Conservation (phyloP, 1,140 invertebrate genomes). For the Ostrea edulis region DNA sequence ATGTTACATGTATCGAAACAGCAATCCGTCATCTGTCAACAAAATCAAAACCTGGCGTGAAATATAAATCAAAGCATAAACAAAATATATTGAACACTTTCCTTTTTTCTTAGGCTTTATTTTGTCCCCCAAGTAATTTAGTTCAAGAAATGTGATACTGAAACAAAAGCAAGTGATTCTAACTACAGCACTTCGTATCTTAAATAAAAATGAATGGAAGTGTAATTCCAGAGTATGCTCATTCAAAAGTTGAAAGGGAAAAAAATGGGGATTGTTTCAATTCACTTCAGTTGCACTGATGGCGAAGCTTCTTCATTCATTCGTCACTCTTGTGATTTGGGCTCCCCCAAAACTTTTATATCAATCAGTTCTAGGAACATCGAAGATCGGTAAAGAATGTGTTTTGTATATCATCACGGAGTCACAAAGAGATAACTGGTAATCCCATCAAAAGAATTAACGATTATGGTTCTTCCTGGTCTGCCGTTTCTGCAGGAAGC, state of each 20-base stretch:
- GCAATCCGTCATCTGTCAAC: background rate
- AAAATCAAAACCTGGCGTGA: background rate
- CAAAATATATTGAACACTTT: background rate
- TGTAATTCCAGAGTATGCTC: too few species aligned
- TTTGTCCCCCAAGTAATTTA: background rate
- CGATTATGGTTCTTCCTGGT: conserved; percentile 32
- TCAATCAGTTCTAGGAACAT: conserved; percentile 1
- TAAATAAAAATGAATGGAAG: too few species aligned
- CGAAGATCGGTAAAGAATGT: conserved; percentile 16
- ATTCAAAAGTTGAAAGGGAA: background rate
- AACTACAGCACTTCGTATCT: too few species aligned
- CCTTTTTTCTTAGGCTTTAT: background rate
- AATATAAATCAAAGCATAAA: background rate
- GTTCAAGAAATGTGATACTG: too few species aligned
- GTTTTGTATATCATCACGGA: conserved; percentile 28
- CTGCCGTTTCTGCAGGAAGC: background rate
- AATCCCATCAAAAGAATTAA: conserved; percentile 39
- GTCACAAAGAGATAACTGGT: conserved; percentile 32
- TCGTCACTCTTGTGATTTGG: background rate
- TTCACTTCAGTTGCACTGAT: conserved; percentile 3
- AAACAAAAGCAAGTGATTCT: too few species aligned
- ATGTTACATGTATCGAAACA: background rate
- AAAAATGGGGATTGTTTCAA: background rate
- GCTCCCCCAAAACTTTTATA: background rate
- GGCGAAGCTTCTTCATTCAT: background rate